A percentile compares a stretch with the other conserved stretches of the same genome.
phyloP scores from a whole-genome alignment of 2,888 invertebrate species.

The Heliconius ismenius region DNA sequence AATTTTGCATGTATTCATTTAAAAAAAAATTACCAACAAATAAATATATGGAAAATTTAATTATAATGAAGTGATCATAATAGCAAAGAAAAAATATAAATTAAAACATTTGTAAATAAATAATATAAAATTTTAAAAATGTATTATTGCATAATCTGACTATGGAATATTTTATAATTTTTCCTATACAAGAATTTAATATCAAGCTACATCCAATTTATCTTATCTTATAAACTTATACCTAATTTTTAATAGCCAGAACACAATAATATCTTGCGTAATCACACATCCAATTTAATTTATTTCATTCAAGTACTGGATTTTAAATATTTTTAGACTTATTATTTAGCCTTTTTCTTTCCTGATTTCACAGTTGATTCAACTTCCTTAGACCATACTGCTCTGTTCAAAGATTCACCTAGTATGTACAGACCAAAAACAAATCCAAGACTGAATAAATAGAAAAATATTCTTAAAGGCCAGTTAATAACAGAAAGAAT shows the following conservation, averaged over 20 bases:
- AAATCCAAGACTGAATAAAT: conserved; percentile 84
- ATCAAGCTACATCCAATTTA: conserved; percentile 30
- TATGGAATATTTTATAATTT: neutral
- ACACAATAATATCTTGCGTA: conserved; percentile 22
- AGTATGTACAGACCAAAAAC: conserved; percentile 84
- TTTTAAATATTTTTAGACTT: neutral
- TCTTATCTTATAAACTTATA: conserved; percentile 27
- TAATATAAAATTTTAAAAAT: conserved; percentile 1
- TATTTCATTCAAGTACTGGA: neutral
- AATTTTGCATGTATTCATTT: neutral
- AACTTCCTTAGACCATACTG: conserved; percentile 87
- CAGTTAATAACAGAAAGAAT: conserved; percentile 89
- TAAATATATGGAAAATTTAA: neutral
- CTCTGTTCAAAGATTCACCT: conserved; percentile 87
- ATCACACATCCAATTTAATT: conserved; percentile 21
- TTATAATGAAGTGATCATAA: neutral
- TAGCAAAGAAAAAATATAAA: neutral
- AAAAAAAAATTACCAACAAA: neutral
- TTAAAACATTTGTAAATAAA: neutral
- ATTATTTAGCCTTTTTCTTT: conserved; percentile 78
- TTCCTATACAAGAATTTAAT: conserved; percentile 2
- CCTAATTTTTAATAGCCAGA: conserved; percentile 17
- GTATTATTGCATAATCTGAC: neutral
- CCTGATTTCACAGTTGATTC: conserved; percentile 74
- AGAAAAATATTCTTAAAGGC: conserved; percentile 88